Conservation (phyloP, 2,888 invertebrate species). For the Eupithecia abbreviata region DNA sequence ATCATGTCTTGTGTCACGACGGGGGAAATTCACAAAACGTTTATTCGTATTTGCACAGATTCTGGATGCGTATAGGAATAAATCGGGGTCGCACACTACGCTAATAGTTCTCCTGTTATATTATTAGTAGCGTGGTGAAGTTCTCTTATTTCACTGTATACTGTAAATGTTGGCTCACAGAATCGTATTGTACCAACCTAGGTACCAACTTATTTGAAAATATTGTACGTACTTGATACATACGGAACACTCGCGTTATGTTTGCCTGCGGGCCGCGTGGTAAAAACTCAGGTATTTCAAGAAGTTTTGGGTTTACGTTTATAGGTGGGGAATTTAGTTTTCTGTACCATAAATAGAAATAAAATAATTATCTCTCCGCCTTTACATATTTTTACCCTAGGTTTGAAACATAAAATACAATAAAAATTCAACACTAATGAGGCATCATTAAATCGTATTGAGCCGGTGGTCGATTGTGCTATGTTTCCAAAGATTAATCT, state of each 20-base stretch:
- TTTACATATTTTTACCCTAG: no score
- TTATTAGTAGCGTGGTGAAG: constrained; percentile 46
- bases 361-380: no score
- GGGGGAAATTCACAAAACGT: constrained; percentile 71
- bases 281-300: not conserved
- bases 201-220: not conserved
- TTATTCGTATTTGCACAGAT: constrained; percentile 69
- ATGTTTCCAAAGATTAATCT: no score
- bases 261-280: not conserved
- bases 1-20: constrained; percentile 61
- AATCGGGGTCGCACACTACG: constrained; percentile 58
- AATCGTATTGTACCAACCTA: not conserved
- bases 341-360: not conserved
- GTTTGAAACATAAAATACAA: not conserved
- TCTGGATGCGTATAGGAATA: constrained; percentile 60
- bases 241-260: not conserved
- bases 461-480: not conserved
- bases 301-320: not conserved
- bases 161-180: constrained; percentile 28
- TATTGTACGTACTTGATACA: not conserved
- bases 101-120: constrained; percentile 52
- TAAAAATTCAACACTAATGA: not conserved
- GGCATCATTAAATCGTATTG: not conserved
- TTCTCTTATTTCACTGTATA: constrained; percentile 60
- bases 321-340: not conserved